Base-by-base conservation (phyloP, 2,888 invertebrate genomes). In the Scelioninae gen. 2 region DNA sequence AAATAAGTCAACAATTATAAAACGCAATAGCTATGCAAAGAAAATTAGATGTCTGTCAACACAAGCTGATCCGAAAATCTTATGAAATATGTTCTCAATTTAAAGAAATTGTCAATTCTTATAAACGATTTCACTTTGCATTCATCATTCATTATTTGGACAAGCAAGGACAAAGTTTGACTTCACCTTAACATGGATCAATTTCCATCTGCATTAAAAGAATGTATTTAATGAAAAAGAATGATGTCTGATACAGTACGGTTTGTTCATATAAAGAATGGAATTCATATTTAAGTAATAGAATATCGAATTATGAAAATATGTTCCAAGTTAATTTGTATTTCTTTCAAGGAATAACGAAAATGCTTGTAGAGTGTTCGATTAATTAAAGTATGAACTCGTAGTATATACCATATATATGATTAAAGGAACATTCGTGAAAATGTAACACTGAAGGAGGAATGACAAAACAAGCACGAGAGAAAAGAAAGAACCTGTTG, bases 401-500 rank as follows among this genome's bases (percentile, higher is more conserved):
- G 18, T 57, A n/a, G n/a, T n/a, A 52, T 71, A 71, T 52, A 52
- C 45, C 46, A 58, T 58, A 57, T 45, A 43, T 55, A 63, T 50
- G 73, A 63, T 50, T 68, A 58, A 50, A 45, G 37, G 45, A 46
- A 63, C 48, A 63, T 57, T 43, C 16, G 67, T 68, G 73, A 67
- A 73, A 73, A 73, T 63, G 58, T 73, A 69, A 58, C 41, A 48
- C 35, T 48, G 64, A 55, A 53, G 68, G 55, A 43, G 52, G 58
- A 70, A 73, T 71, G 73, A 52, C 60, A 73, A 69, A 73, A 60
- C 65, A 37, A 76, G 61, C 68, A 61, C 45, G 68, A 53, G 45
- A 45, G 43, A 64, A 73, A 68, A 65, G 72, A 60, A 65, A 70
- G 65, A 76, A 77, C 77, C 78, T 77, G 76, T 74, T 74, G 74